Conservation (phyloP, 1,140 invertebrate genomes). For the Oncopeltus fasciatus region DNA sequence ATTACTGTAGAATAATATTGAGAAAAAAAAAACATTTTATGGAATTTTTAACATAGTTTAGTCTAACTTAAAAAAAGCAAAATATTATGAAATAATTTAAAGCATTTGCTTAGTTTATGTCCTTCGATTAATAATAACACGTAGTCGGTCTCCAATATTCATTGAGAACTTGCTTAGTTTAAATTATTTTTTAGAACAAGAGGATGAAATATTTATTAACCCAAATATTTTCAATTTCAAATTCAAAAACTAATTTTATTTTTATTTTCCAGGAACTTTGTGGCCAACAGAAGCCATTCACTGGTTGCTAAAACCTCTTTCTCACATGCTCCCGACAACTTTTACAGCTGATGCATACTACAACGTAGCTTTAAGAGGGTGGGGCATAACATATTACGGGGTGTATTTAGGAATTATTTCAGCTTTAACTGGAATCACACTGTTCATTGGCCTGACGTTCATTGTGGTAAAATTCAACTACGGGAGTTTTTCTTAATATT, state of each 20-base stretch:
- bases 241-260: neutral
- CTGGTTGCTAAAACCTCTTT: constrained; percentile 14
- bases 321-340: neutral
- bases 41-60: no score
- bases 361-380: constrained; percentile 12
- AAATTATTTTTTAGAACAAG: no score
- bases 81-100: no score
- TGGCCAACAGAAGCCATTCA: constrained; percentile 16
- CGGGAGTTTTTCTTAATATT: neutral
- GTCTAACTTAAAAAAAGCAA: no score
- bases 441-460: neutral
- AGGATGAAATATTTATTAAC: no score
- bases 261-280: constrained; percentile 6
- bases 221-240: no score
- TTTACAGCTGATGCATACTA: constrained; percentile 5
- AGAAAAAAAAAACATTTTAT: no score
- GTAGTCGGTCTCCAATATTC: no score
- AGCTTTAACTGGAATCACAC: neutral
- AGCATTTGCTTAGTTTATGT: no score
- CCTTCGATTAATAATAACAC: no score
- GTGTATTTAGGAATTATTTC: constrained; percentile 7
- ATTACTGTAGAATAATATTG: no score
- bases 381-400: neutral
- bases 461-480: neutral
- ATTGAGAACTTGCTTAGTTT: no score